phyloP scores from a whole-genome alignment of 1,140 invertebrate species.

The Lamellibrachia luymesi region DNA sequence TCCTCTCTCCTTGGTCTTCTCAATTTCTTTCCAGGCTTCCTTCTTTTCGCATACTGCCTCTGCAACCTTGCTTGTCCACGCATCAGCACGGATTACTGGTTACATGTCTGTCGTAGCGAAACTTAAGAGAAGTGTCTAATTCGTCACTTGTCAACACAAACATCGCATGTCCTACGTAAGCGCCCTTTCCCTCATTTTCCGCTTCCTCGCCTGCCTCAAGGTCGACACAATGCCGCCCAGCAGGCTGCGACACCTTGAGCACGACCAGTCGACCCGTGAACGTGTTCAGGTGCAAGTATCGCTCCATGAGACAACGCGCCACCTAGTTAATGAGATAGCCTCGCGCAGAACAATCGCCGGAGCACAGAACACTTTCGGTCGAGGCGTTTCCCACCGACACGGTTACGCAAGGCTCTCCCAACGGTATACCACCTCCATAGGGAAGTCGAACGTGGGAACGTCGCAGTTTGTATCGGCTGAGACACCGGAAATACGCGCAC shows the following conservation, averaged over 20 bases:
- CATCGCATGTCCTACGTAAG: neutral
- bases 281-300: neutral
- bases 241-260: neutral
- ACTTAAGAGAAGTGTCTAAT: neutral
- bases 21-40: no score
- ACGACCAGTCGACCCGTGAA: neutral
- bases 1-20: no score
- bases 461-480: neutral
- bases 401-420: constrained; percentile 2
- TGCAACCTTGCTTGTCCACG: no score
- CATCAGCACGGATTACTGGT: no score
- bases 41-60: no score
- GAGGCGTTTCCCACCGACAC: neutral
- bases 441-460: neutral
- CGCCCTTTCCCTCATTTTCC: neutral
- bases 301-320: neutral
- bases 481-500: neutral
- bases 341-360: neutral
- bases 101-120: neutral
- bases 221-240: neutral
- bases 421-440: neutral
- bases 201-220: neutral
- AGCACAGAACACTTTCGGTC: neutral
- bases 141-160: neutral
- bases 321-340: neutral